A percentile compares a stretch with the other conserved stretches of the same genome.
These are phyloP conservation scores for Homarus americanus DNA, from an alignment of 1,140 invertebrate genomes.

Conservation along the genomic window DNA sequence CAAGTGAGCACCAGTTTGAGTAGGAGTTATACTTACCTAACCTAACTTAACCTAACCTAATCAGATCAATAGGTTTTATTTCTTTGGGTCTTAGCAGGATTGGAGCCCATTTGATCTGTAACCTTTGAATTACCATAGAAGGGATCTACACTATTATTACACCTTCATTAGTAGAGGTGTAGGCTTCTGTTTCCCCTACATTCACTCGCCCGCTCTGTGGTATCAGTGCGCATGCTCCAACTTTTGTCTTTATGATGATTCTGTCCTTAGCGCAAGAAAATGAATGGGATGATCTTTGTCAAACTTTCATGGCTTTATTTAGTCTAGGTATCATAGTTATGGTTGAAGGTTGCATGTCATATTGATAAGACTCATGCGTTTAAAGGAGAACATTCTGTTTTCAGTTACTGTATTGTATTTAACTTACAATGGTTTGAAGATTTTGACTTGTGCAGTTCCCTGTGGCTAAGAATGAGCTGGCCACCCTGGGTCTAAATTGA, in stretches of 20 bases:
- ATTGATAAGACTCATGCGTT: neutral
- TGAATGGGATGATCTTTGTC: constrained; percentile 19
- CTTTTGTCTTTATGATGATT: neutral
- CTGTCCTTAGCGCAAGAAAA: neutral
- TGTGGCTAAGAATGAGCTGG: constrained; percentile 12
- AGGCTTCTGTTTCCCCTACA: neutral
- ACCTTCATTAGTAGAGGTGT: neutral
- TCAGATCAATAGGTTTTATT: too few relatives aligned
- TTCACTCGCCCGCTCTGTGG: neutral
- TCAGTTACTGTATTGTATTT: neutral
- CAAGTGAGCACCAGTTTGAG: too few relatives aligned
- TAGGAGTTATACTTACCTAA: too few relatives aligned
- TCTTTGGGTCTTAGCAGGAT: too few relatives aligned
- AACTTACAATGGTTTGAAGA: neutral
- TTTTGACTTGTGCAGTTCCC: constrained; percentile 17
- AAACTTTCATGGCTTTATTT: constrained; percentile 24
- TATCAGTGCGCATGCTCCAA: constrained; percentile 2
- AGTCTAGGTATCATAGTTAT: constrained; percentile 9
- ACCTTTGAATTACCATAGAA: too few relatives aligned
- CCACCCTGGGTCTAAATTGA: neutral
- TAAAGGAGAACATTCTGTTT: neutral
- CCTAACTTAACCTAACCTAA: too few relatives aligned
- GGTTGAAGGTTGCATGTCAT: constrained; percentile 26
- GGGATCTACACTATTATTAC: neutral
- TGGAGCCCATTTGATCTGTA: too few relatives aligned